Conservation (phyloP, 2,797 vertebrate genomes). For the Helicolenus hilgendorfi region DNA sequence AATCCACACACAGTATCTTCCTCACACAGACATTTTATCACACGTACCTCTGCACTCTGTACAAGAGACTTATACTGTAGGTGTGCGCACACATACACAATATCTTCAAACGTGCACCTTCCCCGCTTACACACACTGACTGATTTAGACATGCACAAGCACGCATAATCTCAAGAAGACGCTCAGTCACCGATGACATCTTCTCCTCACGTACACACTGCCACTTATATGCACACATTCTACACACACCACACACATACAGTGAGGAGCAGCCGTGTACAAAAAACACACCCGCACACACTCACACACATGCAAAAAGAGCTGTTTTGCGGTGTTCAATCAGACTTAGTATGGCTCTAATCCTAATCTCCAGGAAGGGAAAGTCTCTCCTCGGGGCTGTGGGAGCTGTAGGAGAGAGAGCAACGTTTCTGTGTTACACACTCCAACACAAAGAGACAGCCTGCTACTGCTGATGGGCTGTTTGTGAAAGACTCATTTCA, state of each 20-base stretch:
- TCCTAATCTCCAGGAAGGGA: conserved; percentile 81
- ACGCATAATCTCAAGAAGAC: conserved; percentile 31
- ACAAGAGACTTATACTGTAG: background rate
- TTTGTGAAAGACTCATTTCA: conserved; percentile 50
- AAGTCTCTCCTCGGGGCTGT: conserved; percentile 70
- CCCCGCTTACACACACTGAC: background rate
- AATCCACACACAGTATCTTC: conserved; percentile 3
- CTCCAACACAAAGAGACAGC: conserved; percentile 66
- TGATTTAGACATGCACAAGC: conserved; percentile 18
- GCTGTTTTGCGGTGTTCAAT: conserved; percentile 75
- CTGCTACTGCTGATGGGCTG: conserved; percentile 45
- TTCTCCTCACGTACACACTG: conserved; percentile 1
- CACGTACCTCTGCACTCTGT: background rate
- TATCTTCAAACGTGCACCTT: conserved; percentile 15
- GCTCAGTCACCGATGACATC: conserved; percentile 28
- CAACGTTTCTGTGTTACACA: conserved; percentile 53
- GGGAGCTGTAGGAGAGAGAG: conserved; percentile 55
- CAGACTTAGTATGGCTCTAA: conserved; percentile 82
- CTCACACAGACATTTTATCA: conserved; percentile 20
- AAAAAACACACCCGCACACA: conserved; percentile 17
- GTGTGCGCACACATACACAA: background rate
- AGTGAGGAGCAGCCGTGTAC: background rate
- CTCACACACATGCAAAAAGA: conserved; percentile 39
- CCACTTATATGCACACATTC: conserved; percentile 7
- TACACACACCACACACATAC: background rate